Base-by-base conservation (phyloP, 2,888 invertebrate genomes). In the Molorchus minor region DNA sequence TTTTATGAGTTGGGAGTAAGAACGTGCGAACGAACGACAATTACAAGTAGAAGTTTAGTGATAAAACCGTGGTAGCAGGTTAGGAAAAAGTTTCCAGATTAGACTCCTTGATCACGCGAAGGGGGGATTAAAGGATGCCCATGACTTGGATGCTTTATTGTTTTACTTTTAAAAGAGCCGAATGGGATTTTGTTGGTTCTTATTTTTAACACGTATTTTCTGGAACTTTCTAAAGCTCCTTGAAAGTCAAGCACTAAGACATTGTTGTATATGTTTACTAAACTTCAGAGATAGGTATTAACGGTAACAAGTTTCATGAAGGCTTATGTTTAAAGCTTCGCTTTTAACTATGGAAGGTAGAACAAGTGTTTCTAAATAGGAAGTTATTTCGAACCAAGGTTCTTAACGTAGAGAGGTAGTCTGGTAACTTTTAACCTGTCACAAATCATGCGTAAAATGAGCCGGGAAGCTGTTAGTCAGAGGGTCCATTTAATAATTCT, bases 81-180 rank as follows among this genome's bases (percentile, higher is more conserved):
- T 54, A 58, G 47, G 33, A 40, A 36, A 53, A 53, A 53, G 35
- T 58, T 53, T 53, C 54, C 20, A 58, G 58, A 58, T 58, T 58
- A 58, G 58, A 40, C 54, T 45, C 51, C 54, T 58, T 58, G 58
- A 58, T 58, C 58, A 58, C 58, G 58, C 58, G 58, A 58, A 54
- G 36, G 51, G 54, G 58, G 54, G 47, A 54, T 58, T n/a, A n/a
- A 58, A 54, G 54, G 45, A 21, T 40, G 58, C 54, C 54, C 58
- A 54, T 58, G 58, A 58, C 58, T 58, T 54, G 58, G 58, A 58
- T 58, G 53, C 58, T 58, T 58, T 58, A 58, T 58, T 58, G 58
- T 58, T 58, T 54, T 58, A 58, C 58, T 58, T 57, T 57, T 57
- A 51, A 51, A 56, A 40, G 49, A 56, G 33, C 43, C 15, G 41